phyloP scores from a whole-genome alignment of 2,888 invertebrate species.

The Pegoplata infirma region DNA sequence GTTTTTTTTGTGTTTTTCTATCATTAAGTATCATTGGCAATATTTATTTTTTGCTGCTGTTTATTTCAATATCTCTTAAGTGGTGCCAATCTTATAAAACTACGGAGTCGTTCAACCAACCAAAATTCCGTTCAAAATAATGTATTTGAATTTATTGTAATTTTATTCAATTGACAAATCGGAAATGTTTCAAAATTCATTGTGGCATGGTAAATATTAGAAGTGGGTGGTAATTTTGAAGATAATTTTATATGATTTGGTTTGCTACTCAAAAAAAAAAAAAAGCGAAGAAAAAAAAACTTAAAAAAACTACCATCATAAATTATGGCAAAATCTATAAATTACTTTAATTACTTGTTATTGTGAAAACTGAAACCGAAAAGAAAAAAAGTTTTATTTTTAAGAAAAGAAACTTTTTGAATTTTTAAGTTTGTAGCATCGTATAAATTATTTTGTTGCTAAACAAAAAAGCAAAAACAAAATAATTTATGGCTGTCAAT shows the following conservation, averaged over 20 bases:
- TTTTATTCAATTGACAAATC: constrained; percentile 77
- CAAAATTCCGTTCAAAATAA: constrained; percentile 54
- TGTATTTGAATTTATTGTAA: constrained; percentile 68
- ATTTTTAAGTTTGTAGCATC: constrained; percentile 37
- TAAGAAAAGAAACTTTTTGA: constrained; percentile 23
- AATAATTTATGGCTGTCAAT: constrained; percentile 44
- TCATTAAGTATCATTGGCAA: constrained; percentile 43
- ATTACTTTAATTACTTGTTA: constrained; percentile 64
- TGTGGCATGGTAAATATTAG: constrained; percentile 49
- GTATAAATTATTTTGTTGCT: constrained; percentile 30
- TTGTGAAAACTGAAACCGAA: constrained; percentile 40
- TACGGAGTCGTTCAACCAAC: constrained; percentile 43
- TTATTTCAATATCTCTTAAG: constrained; percentile 34
- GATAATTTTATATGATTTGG: constrained; percentile 51
- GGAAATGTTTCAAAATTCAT: constrained; percentile 67
- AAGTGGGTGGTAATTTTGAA: constrained; percentile 53
- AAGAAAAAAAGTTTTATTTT: constrained; percentile 6
- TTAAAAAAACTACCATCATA: constrained; percentile 56
- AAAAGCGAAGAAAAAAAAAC: constrained; percentile 33
- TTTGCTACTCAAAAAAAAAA: constrained; percentile 35
- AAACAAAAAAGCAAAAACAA: constrained; percentile 21
- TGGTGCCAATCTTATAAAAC: constrained; percentile 54
- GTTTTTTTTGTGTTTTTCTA: constrained; percentile 41
- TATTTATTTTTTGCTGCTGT: neutral
- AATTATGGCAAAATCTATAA: constrained; percentile 61